Base-by-base conservation (phyloP, 2,113 vertebrate genomes). In the Meriones unguiculatus region DNA sequence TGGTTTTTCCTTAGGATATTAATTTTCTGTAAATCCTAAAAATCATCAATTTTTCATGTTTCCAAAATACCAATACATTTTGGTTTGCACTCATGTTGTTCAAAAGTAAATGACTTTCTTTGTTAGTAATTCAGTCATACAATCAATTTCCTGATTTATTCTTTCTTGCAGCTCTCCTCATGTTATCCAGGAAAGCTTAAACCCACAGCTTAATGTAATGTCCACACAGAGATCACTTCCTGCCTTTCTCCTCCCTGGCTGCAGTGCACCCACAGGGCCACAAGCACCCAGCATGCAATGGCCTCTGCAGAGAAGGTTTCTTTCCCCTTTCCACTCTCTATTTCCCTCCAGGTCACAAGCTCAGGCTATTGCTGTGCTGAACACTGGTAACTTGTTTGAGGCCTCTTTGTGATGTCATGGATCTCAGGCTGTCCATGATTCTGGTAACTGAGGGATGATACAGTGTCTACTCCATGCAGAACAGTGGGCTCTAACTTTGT, bases 351-450 rank as follows among this genome's bases (percentile, higher is more conserved):
- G 67, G 24, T 54, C 20, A 70, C 85, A 70, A n/a, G 9, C 7
- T 9, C 67, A 17, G 7, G 11, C 18, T 24, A 41, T 38, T 73
- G 35, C 11, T 5, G 18, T 73, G 18, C 24, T 1, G 1, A 46
- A 32, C 9, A 14, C 28, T 32, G 9, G 2, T 70, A 50, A 69
- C 25, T 38, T 15, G 6, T 25, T 75, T 64, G 15, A 8, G 28
- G 14, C 2, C 30, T 7, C 9, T 72, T 72, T 35, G n/a, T 20
- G 17, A 72, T 72, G 70, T 17, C 70, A 7, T 14, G 11, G n/a
- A 0, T 10, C 52, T n/a, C 14, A 11, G 11, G 7, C 3, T 67
- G 17, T 69, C n/a, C 2, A 1, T 54, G 50, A 62, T 30, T 18
- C 65, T 4, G 30, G 13, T 70, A 70, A 38, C 0, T 5, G 6